Conservation (phyloP, 2,113 vertebrate species). For the Hepsetus odoe region DNA sequence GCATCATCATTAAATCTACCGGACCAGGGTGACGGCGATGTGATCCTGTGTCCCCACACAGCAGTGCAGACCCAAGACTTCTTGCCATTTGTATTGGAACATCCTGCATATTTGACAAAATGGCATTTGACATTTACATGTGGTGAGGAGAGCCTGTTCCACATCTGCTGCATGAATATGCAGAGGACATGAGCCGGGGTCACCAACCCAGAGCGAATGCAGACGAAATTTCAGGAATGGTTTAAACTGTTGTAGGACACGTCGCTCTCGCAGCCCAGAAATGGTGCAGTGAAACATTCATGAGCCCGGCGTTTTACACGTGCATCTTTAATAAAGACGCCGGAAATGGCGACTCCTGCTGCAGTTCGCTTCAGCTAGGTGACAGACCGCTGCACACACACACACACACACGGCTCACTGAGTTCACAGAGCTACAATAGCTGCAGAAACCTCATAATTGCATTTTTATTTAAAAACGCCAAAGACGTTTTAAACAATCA, state of each 20-base stretch:
- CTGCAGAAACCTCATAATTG: too few relatives aligned
- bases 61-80: background rate
- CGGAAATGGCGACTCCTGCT: constrained; percentile 4
- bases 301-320: constrained; percentile 35
- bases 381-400: background rate
- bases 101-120: background rate
- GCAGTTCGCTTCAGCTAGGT: background rate
- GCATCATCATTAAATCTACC: too few relatives aligned
- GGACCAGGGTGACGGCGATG: too few relatives aligned
- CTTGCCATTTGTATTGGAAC: background rate
- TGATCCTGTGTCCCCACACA: too few relatives aligned
- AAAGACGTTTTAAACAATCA: background rate
- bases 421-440: background rate
- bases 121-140: background rate
- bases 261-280: constrained; percentile 1
- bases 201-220: constrained; percentile 24
- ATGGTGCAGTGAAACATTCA: constrained; percentile 47
- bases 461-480: too few relatives aligned
- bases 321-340: constrained; percentile 38
- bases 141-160: constrained; percentile 4
- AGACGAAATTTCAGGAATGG: constrained; percentile 19
- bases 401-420: background rate
- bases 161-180: constrained; percentile 19
- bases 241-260: constrained; percentile 22
- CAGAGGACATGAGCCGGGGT: background rate